Evolutionary conservation across 2,113 vertebrate species (phyloP).

Genomic region (Perccottus glenii): DNA sequence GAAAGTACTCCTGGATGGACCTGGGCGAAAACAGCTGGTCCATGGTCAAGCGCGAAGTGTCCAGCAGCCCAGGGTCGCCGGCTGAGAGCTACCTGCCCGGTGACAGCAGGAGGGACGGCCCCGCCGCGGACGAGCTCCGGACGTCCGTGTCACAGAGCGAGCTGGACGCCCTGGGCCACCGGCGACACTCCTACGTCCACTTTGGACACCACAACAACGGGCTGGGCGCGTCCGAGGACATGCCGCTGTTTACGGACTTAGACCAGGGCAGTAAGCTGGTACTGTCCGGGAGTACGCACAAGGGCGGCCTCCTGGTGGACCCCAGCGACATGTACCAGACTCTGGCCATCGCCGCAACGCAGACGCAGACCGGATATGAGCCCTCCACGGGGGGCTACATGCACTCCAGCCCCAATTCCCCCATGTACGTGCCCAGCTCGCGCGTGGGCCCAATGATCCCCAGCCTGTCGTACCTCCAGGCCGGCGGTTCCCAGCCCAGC

Average conservation of each 20-base stretch:
- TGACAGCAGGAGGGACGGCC: slow-evolving; percentile 81
- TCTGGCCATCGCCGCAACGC: slow-evolving; percentile 89
- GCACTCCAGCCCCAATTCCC: slow-evolving; percentile 91
- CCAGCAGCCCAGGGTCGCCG: slow-evolving; percentile 83
- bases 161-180: slow-evolving; percentile 76
- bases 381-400: slow-evolving; percentile 87
- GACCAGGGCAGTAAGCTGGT: slow-evolving; percentile 93
- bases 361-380: slow-evolving; percentile 89
- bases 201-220: slow-evolving; percentile 82
- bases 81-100: slow-evolving; percentile 79
- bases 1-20: slow-evolving; percentile 93
- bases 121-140: slow-evolving; percentile 76
- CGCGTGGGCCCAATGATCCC: slow-evolving; percentile 94
- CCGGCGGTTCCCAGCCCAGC: slow-evolving; percentile 82
- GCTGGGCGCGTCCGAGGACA: slow-evolving; percentile 86
- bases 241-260: slow-evolving; percentile 92
- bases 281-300: slow-evolving; percentile 87
- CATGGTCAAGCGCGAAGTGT: slow-evolving; percentile 89
- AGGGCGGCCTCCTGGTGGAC: slow-evolving; percentile 83
- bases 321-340: slow-evolving; percentile 97
- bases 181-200: slow-evolving; percentile 84
- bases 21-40: slow-evolving; percentile 94
- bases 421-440: slow-evolving; percentile 95
- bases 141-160: slow-evolving; percentile 74
- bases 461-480: slow-evolving; percentile 88